phyloP scores from a whole-genome alignment of 2,113 vertebrate species.

The Pardalotus punctatus region DNA sequence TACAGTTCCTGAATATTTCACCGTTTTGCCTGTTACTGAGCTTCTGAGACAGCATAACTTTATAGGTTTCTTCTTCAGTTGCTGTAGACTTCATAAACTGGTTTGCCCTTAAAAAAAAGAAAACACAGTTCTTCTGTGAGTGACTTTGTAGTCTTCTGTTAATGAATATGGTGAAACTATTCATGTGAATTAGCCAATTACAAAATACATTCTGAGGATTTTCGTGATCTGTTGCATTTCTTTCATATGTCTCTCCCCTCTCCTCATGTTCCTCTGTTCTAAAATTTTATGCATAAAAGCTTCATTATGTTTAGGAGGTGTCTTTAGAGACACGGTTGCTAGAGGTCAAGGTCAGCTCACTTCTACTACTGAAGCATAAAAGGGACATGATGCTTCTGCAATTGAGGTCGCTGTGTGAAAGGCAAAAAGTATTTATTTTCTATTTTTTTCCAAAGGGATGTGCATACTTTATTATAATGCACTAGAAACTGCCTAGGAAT shows the following conservation, averaged over 20 bases:
- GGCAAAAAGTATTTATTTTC: slow-evolving; percentile 10
- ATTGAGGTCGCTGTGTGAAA: background rate
- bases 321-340: background rate
- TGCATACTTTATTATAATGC: background rate
- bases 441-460: background rate
- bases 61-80: background rate
- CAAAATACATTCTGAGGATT: background rate
- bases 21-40: slow-evolving; percentile 54
- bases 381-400: background rate
- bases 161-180: background rate
- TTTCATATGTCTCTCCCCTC: background rate
- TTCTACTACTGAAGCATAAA: background rate
- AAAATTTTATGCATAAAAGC: background rate
- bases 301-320: background rate
- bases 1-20: slow-evolving; percentile 50
- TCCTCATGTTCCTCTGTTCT: background rate
- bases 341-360: background rate
- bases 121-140: background rate
- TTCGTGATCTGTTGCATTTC: background rate
- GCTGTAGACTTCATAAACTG: background rate
- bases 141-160: background rate
- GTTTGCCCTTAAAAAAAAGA: background rate
- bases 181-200: background rate
- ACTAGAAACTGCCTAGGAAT: background rate
- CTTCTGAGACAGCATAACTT: background rate